Evolutionary conservation across 1,140 invertebrate genomes (phyloP).

Genomic region (Penaeus japonicus): DNA sequence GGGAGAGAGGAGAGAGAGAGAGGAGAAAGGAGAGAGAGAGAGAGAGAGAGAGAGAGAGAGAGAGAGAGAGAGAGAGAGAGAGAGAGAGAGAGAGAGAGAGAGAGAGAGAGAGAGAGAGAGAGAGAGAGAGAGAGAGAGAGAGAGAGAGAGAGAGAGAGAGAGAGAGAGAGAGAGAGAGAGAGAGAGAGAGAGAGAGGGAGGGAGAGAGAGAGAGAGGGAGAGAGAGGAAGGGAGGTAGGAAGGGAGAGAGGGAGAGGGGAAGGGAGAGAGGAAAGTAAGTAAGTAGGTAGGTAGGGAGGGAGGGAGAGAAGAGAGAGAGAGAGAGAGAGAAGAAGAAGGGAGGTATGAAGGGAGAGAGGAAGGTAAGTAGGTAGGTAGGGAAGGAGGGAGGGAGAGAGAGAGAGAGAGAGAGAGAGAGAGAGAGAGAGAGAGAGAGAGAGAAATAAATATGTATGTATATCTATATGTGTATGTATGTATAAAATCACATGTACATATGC

Average conservation of each 20-base stretch:
- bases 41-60: not conserved
- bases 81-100: not conserved
- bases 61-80: not conserved
- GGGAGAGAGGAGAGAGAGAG: no score
- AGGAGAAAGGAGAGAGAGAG: no score
- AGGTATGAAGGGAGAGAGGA: not conserved
- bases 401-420: not conserved
- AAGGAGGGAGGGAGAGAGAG: not conserved
- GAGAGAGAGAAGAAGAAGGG: not conserved
- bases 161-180: not conserved
- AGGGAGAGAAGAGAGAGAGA: not conserved
- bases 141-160: not conserved
- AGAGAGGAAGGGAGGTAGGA: not conserved
- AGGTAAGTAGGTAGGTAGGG: not conserved
- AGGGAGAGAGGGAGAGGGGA: not conserved
- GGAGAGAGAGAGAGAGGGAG: not conserved
- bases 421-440: not conserved
- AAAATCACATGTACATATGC: slow-evolving; percentile 1
- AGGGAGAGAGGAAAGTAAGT: not conserved
- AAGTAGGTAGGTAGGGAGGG: not conserved
- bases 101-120: not conserved
- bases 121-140: not conserved
- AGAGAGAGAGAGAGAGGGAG: not conserved
- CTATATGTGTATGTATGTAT: not conserved
- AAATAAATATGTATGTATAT: not conserved